Base-by-base conservation (phyloP, 2,797 vertebrate genomes). In the Distichodus sexfasciatus region DNA sequence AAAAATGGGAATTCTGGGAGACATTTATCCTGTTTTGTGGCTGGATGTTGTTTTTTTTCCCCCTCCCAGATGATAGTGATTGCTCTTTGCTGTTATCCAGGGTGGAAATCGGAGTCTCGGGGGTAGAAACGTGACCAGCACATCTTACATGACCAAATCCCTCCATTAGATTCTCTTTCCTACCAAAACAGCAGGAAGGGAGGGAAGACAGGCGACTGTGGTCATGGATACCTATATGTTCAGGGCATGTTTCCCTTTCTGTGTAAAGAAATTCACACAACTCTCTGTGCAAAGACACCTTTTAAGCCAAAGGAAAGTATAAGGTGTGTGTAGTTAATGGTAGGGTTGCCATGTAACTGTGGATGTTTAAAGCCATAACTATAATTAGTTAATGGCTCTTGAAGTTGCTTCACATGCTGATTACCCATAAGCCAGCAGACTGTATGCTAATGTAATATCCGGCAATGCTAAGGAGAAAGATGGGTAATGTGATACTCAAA, bases 21-120 rank as follows among this genome's bases (percentile, higher is more conserved):
- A 41, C 69, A 77, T 77, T 72, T 69, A 75, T 80, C 70, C 78
- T 70, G 66, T 58, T 75, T 72, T 72, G 43, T 62, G 40, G 58
- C 60, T 66, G 72, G 46, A 67, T 74, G 59, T 54, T 60, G 66
- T 69, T 54, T 69, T 64, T 60, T 50, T 65, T 35, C 19, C 31
- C 47, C 21, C 53, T 8, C 64, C 61, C 44, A 66, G 61, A 72
- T 53, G 55, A 36, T 47, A 59, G 51, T 63, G 40, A 71, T 75
- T 74, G 44, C 55, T 36, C 55, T 69, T 50, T 33, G 28, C 33
- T 36, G 33, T 61, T 60, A 61, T 72, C 48, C 55, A 46, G 19
- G 62, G 46, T 57, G 65, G 58, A 55, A 62, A 54, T 54, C 46
- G 4, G 14, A 41, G 38, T 40, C 35, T 38, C 35, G 23, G 24